Evolutionary conservation across 1,140 invertebrate genomes (phyloP), one percentile per base, ranked within the genome.

Genomic region (Galleria mellonella): DNA sequence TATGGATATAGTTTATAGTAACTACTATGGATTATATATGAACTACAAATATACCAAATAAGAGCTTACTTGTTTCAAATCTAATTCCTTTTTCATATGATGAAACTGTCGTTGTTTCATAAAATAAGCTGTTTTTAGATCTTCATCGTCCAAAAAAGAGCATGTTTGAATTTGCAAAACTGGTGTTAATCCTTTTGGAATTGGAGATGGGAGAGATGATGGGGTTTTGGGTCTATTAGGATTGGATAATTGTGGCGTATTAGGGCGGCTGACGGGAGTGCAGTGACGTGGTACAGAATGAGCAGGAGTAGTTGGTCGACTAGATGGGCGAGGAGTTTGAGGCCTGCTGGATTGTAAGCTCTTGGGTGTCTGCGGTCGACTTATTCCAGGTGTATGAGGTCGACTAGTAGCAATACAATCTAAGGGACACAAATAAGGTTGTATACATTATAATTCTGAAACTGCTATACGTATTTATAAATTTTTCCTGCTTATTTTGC

Each of bases 81-180:
- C 81, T 8, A 84, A 51, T 46, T 84, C 77, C 33, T 72, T 84
- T 49, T 84, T 84, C 63, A 84, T 51, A 11, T 31, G 36, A 11
- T 69, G 62, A 51, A 76, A 84, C 49, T 75, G 64, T 41, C 64
- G 60, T 28, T 75, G 61, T 43, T 73, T 82, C 11, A 42, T 37
- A 5, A 32, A 14, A 43, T 62, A 82, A 2, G 45, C 13, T 2
- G 55, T 42, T 51, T 62, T 67, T 1, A 84, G 44, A 27, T 74
- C 63, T n/a, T 66, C 55, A 6, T 62, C 53, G 1, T 72, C 47
- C 31, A 29, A 35, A 0, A 46, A 23, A 10, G 38, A 40, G 39
- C 48, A 2, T 33, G 10, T 50, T 35, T 12, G 28, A 49, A 32
- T 2, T 32, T 42, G 7, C 4, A 30, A 31, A 9, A 48, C n/a